A percentile compares a stretch with the other conserved stretches of the same genome.
phyloP scores from a whole-genome alignment of 2,113 vertebrate species.

The Oreochromis niloticus region DNA sequence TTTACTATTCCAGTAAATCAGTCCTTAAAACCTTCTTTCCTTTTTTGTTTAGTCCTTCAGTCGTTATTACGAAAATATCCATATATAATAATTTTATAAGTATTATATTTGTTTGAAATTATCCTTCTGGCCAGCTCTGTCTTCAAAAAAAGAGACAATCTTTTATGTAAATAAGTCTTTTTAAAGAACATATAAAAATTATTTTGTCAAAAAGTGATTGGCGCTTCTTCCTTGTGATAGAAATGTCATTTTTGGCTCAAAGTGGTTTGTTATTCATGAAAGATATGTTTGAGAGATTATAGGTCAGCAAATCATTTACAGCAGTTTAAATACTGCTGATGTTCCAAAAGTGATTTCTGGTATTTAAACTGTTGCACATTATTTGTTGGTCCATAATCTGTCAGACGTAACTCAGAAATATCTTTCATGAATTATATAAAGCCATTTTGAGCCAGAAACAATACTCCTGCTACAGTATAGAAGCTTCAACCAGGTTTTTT shows the following conservation, averaged over 20 bases:
- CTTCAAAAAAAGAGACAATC: rapidly evolving
- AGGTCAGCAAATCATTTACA: not conserved
- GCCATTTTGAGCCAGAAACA: not conserved
- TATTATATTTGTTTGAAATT: not conserved
- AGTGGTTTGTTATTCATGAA: not conserved
- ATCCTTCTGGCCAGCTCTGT: not conserved
- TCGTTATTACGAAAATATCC: rapidly evolving
- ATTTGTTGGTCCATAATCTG: not conserved
- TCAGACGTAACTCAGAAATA: not conserved
- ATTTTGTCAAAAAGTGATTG: not conserved
- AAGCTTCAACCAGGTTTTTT: not conserved
- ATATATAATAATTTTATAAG: rapidly evolving
- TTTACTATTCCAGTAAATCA: not conserved
- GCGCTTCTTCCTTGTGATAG: rapidly evolving
- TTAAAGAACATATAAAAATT: rapidly evolving
- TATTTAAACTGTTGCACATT: not conserved
- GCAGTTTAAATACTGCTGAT: not conserved
- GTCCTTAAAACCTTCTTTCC: not conserved
- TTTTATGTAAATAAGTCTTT: not conserved
- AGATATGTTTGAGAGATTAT: not conserved
- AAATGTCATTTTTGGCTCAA: not conserved
- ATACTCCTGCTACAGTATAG: rapidly evolving
- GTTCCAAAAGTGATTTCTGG: not conserved
- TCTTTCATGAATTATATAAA: not conserved
- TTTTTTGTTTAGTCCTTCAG: not conserved